phyloP scores from a whole-genome alignment of 2,888 invertebrate species.

The Zaprionus bogoriensis region DNA sequence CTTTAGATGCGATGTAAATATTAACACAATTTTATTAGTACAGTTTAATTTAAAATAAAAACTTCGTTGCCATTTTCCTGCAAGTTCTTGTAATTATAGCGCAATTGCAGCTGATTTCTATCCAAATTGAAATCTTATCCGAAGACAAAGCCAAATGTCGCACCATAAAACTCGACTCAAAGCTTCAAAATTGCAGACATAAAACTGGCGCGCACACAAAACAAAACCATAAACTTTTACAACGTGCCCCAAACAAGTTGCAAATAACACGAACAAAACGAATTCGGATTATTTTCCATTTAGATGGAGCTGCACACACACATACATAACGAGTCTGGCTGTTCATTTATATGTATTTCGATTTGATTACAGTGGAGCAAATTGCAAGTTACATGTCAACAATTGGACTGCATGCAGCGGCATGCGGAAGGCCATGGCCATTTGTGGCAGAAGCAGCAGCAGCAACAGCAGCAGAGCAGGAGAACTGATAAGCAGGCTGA shows the following conservation, averaged over 20 bases:
- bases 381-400: slow-evolving; percentile 83
- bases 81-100: slow-evolving; percentile 33
- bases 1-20: no score
- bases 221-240: slow-evolving; percentile 73
- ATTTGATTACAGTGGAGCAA: slow-evolving; percentile 82
- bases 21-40: no score
- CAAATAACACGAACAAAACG: slow-evolving; percentile 53
- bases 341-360: slow-evolving; percentile 45
- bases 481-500: slow-evolving; percentile 65
- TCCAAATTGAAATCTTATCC: slow-evolving; percentile 64
- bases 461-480: slow-evolving; percentile 78
- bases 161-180: slow-evolving; percentile 48
- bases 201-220: slow-evolving; percentile 56
- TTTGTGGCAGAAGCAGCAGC: slow-evolving; percentile 83
- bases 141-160: slow-evolving; percentile 48
- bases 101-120: slow-evolving; percentile 18
- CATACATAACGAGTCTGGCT: slow-evolving; percentile 2
- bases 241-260: slow-evolving; percentile 46
- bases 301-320: slow-evolving; percentile 52
- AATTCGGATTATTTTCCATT: slow-evolving; percentile 64
- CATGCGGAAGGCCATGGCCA: slow-evolving; percentile 83
- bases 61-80: not conserved
- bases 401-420: slow-evolving; percentile 83
- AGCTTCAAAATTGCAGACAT: slow-evolving; percentile 49
- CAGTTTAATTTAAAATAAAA: no score